Evolutionary conservation across 2,113 vertebrate species (phyloP).

Genomic region (Dromas ardeola): DNA sequence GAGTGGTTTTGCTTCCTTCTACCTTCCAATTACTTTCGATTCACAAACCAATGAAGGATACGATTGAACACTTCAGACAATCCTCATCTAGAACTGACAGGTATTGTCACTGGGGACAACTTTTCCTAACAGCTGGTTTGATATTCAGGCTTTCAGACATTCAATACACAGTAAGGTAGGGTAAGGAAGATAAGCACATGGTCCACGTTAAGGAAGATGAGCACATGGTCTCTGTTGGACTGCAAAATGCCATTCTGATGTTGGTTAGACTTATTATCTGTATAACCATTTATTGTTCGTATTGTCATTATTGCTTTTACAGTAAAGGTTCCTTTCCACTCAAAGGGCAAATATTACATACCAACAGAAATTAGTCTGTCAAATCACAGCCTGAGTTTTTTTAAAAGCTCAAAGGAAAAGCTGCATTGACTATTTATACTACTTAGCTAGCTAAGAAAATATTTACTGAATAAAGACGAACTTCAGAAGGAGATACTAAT

Average conservation of each 20-base stretch:
- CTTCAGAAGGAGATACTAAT: neutral
- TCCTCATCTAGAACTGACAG: neutral
- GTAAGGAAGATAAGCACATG: neutral
- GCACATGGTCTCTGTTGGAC: neutral
- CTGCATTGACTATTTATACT: neutral
- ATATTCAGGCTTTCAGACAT: neutral
- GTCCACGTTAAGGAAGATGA: neutral
- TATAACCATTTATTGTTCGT: neutral
- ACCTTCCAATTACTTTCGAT: neutral
- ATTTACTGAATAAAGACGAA: neutral
- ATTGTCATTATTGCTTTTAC: neutral
- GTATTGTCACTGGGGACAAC: neutral
- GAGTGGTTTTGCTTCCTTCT: slow-evolving; percentile 3
- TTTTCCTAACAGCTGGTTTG: neutral
- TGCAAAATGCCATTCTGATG: neutral
- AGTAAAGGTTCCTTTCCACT: neutral
- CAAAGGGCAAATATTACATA: neutral
- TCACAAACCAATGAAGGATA: neutral
- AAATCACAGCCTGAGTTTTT: neutral
- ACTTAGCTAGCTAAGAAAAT: neutral
- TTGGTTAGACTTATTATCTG: neutral
- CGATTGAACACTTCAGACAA: neutral
- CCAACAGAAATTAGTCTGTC: neutral
- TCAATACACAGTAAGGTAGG: neutral
- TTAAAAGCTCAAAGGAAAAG: neutral